These are phyloP conservation scores for Micropoecilia bifurca DNA, from an alignment of 2,797 vertebrate species.

Conservation along the genomic window DNA sequence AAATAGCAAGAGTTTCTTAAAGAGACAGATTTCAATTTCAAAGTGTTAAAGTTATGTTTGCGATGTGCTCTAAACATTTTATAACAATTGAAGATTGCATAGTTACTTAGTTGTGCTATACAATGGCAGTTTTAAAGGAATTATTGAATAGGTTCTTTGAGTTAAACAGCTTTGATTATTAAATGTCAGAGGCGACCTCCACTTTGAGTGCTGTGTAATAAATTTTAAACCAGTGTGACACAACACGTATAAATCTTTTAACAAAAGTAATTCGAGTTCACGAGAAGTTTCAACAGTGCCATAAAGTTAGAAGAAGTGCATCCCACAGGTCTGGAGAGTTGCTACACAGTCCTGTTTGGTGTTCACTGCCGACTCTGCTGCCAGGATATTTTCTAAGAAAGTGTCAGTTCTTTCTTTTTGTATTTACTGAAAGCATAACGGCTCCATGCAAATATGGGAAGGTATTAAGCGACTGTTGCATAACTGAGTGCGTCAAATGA, in stretches of 20 bases:
- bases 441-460: conserved; percentile 64
- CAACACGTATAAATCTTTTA: conserved; percentile 8
- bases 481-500: conserved; percentile 18
- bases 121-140: neutral
- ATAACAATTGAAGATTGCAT: too few relatives aligned
- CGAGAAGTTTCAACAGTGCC: conserved; percentile 14
- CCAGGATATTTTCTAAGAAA: conserved; percentile 54
- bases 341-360: conserved; percentile 36
- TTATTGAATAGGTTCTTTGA: neutral
- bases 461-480: conserved; percentile 37
- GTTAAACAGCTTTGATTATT: neutral
- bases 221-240: neutral
- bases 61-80: too few relatives aligned
- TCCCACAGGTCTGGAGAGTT: conserved; percentile 25
- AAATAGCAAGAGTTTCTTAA: too few relatives aligned
- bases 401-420: conserved; percentile 33
- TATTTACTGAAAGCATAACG: conserved; percentile 71
- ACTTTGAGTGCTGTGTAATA: conserved; percentile 2
- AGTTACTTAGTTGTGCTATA: too few relatives aligned
- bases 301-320: conserved; percentile 20
- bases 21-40: too few relatives aligned
- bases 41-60: too few relatives aligned
- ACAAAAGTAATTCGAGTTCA: conserved; percentile 6
- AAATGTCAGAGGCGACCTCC: too few relatives aligned
- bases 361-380: conserved; percentile 9